Evolutionary conservation across 1,140 invertebrate genomes (phyloP).

Genomic region (Agraylea sexmaculata): DNA sequence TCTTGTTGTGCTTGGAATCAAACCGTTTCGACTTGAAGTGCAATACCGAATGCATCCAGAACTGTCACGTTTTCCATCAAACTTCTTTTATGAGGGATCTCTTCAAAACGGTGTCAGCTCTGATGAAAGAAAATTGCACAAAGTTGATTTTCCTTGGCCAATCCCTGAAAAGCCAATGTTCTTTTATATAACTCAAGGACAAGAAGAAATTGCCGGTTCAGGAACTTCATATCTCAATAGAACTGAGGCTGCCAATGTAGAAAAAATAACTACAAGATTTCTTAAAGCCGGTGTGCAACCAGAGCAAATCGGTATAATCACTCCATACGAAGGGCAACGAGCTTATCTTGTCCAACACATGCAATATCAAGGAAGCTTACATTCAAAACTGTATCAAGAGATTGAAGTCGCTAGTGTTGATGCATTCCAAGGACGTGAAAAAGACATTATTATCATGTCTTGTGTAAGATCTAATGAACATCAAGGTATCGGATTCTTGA

Average conservation of each 20-base stretch:
- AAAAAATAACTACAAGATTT: constrained; percentile 92
- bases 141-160: constrained; percentile 98
- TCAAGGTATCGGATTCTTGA: constrained; percentile 92
- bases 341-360: constrained; percentile 97
- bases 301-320: constrained; percentile 99
- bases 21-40: constrained; percentile 91
- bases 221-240: constrained; percentile 98
- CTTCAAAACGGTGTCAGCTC: constrained; percentile 97
- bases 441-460: constrained; percentile 98
- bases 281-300: constrained; percentile 91
- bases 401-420: constrained; percentile 99
- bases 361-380: constrained; percentile 96
- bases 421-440: constrained; percentile 95
- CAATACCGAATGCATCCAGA: constrained; percentile 99
- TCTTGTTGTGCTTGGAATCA: constrained; percentile 89
- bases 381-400: constrained; percentile 95
- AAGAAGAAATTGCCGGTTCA: constrained; percentile 97
- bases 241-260: constrained; percentile 96
- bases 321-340: constrained; percentile 98
- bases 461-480: constrained; percentile 90
- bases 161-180: constrained; percentile 95
- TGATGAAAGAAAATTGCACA: constrained; percentile 78
- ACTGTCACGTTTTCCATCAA: constrained; percentile 93
- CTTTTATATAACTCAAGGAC: constrained; percentile 95
- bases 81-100: constrained; percentile 99